Evolutionary conservation across 2,797 vertebrate genomes (phyloP).

Genomic region (Oreonectes daqikongensis): DNA sequence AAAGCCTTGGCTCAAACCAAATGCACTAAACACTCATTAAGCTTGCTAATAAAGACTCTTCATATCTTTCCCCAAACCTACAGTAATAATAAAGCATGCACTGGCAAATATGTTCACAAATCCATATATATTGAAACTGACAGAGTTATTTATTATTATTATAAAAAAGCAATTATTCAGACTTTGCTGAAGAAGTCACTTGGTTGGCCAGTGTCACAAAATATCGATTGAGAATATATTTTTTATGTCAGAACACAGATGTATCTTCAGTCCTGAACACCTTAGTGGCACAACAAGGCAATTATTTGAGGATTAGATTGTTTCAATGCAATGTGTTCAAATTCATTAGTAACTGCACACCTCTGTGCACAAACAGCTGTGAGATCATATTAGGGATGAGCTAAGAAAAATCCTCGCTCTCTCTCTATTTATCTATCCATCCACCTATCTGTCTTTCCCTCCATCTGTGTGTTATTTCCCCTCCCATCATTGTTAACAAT

Average conservation of each 20-base stretch:
- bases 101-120: conserved; percentile 41
- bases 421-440: neutral
- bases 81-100: conserved; percentile 57
- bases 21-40: conserved; percentile 10
- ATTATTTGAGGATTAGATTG: conserved; percentile 54
- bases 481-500: conserved; percentile 29
- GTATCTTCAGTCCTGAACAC: conserved; percentile 52
- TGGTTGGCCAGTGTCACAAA: conserved; percentile 45
- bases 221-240: conserved; percentile 70
- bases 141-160: conserved; percentile 60
- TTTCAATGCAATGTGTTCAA: conserved; percentile 15
- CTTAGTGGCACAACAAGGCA: conserved; percentile 59
- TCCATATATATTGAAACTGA: conserved; percentile 14
- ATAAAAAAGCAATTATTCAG: conserved; percentile 62
- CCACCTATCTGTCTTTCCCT: neutral
- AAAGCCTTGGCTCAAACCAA: neutral
- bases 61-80: neutral
- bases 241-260: conserved; percentile 57
- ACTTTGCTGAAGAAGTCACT: conserved; percentile 53
- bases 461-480: conserved; percentile 7
- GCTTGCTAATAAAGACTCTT: too few species aligned
- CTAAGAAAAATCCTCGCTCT: neutral
- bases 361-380: conserved; percentile 20
- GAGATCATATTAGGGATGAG: conserved; percentile 11
- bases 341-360: conserved; percentile 28